A percentile compares a stretch with the other conserved stretches of the same genome.
Evolutionary conservation across 1,140 invertebrate species (phyloP).

Genomic region (Procambarus clarkii): DNA sequence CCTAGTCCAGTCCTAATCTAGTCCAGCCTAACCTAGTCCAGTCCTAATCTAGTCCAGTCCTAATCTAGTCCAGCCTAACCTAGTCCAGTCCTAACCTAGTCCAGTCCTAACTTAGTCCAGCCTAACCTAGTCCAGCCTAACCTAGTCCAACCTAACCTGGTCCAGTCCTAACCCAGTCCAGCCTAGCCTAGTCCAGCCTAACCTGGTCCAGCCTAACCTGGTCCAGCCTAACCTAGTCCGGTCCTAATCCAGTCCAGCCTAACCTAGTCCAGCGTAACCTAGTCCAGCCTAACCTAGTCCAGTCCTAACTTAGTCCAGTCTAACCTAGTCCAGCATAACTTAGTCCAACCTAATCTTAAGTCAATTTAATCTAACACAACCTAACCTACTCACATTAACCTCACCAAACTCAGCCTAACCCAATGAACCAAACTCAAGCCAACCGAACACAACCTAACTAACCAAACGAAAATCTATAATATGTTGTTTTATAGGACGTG

Average conservation of each 20-base stretch:
- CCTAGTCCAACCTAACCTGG: neutral
- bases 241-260: neutral
- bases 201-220: neutral
- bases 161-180: neutral
- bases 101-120: too few relatives aligned
- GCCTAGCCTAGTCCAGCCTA: neutral
- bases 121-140: neutral
- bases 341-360: neutral
- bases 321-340: neutral
- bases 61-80: too few relatives aligned
- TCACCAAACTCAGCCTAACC: neutral
- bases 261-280: neutral
- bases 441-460: neutral
- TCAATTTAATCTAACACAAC: neutral
- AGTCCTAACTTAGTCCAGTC: neutral
- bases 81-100: too few relatives aligned
- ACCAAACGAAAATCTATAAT: neutral
- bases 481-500: too few relatives aligned
- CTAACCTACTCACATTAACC: neutral
- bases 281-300: neutral
- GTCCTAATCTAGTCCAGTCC: too few relatives aligned
- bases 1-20: too few relatives aligned
- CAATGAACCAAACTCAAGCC: neutral
- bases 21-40: too few relatives aligned
- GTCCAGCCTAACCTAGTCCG: neutral